Conservation (phyloP, 1,140 invertebrate genomes). For the Zeugodacus cucurbitae region DNA sequence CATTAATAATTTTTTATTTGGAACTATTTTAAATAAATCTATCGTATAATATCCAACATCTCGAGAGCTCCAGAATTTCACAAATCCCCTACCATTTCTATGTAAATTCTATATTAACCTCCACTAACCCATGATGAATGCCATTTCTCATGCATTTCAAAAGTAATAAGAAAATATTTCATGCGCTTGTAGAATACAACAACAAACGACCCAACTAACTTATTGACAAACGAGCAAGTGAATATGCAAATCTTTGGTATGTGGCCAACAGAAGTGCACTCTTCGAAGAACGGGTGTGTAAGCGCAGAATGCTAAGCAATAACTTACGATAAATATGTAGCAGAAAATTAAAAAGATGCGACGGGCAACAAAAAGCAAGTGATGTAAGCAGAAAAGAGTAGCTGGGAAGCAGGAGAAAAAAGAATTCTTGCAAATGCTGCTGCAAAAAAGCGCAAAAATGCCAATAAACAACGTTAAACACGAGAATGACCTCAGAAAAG, state of each 20-base stretch:
- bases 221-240: background rate
- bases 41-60: too few relatives aligned
- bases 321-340: constrained; percentile 19
- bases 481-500: constrained; percentile 43
- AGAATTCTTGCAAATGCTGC: background rate
- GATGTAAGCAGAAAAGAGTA: background rate
- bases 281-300: background rate
- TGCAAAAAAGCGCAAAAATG: constrained; percentile 23
- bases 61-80: too few relatives aligned
- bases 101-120: background rate
- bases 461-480: constrained; percentile 38
- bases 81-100: background rate
- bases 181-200: background rate
- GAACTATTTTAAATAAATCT: too few relatives aligned
- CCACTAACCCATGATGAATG: background rate
- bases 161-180: constrained; percentile 28
- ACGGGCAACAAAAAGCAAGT: background rate
- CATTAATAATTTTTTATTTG: too few relatives aligned
- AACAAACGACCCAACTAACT: background rate
- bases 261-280: background rate
- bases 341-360: background rate
- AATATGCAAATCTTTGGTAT: background rate
- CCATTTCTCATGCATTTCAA: constrained; percentile 28
- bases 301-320: background rate
- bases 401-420: background rate